phyloP scores from a whole-genome alignment of 2,113 vertebrate genomes.

The Oreochromis spilurus region DNA sequence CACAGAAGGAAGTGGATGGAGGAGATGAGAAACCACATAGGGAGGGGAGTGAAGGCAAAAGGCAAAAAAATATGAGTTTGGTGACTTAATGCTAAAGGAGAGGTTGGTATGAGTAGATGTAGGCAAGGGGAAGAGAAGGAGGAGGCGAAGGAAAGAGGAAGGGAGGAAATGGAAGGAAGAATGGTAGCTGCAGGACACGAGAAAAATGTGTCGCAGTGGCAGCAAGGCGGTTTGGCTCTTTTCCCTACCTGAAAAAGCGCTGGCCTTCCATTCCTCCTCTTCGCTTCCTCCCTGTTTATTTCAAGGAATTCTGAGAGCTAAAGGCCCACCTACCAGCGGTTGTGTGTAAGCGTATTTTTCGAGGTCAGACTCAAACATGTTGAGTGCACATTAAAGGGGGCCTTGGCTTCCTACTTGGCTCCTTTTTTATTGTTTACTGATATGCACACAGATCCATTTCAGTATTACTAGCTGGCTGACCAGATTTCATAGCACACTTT shows the following conservation, averaged over 20 bases:
- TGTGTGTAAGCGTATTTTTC: background rate
- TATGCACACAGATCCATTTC: background rate
- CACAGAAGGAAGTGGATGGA: background rate
- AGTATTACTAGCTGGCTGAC: background rate
- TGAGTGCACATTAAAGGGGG: background rate
- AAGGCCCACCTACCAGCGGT: background rate
- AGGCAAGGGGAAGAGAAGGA: background rate
- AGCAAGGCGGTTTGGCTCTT: constrained; percentile 20
- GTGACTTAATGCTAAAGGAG: background rate
- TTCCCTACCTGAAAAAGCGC: constrained; percentile 12
- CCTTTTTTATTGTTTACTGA: background rate
- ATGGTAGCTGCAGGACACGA: constrained; percentile 14
- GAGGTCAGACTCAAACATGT: background rate
- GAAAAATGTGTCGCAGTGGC: constrained; percentile 16
- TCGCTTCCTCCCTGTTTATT: background rate
- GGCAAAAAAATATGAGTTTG: background rate
- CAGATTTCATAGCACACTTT: background rate
- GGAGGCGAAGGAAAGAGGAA: background rate
- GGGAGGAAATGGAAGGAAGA: background rate
- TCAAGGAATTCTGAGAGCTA: background rate
- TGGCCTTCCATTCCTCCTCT: background rate
- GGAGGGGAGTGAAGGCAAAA: background rate
- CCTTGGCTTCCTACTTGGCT: background rate
- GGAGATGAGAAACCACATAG: background rate
- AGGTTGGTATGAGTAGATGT: background rate